A percentile compares a stretch with the other conserved stretches of the same genome.
Conservation (phyloP, 2,113 vertebrate species). For the Scatophagus argus region DNA sequence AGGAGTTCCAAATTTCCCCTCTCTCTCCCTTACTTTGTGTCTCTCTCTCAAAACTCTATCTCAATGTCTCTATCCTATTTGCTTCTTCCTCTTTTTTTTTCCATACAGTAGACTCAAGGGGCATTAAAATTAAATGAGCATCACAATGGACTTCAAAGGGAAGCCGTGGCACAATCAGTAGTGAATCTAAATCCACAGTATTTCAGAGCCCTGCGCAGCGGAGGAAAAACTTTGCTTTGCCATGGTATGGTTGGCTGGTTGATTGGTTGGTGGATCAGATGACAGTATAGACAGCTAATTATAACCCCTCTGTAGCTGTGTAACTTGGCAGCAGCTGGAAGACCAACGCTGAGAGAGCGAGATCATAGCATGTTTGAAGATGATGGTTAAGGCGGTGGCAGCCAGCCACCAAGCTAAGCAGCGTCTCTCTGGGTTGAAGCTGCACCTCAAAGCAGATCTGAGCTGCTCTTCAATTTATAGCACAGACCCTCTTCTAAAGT, state of each 20-base stretch:
- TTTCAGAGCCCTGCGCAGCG: constrained; percentile 27
- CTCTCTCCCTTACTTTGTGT: not conserved
- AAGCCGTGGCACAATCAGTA: constrained; percentile 52
- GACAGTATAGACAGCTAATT: constrained; percentile 71
- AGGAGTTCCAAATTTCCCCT: not conserved
- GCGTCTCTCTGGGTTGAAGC: constrained; percentile 43
- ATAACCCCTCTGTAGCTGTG: constrained; percentile 70
- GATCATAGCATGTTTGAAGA: constrained; percentile 75
- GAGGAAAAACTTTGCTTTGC: constrained; percentile 24
- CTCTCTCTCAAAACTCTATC: not conserved
- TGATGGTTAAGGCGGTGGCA: constrained; percentile 53
- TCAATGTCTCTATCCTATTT: constrained; percentile 24
- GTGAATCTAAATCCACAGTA: constrained; percentile 57
- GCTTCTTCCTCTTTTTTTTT: constrained; percentile 29
- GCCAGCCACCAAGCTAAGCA: constrained; percentile 21
- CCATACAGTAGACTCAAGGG: constrained; percentile 48
- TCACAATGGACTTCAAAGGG: constrained; percentile 68
- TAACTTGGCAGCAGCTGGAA: constrained; percentile 67
- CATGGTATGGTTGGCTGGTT: constrained; percentile 24
- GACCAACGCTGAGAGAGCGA: constrained; percentile 39
- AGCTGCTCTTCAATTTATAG: constrained; percentile 59
- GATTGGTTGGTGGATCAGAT: constrained; percentile 49
- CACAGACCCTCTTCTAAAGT: constrained; percentile 35
- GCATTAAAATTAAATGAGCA: constrained; percentile 71
- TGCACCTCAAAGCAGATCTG: constrained; percentile 60